Evolutionary conservation across 1,140 invertebrate genomes (phyloP), one percentile per base, ranked within the genome.

Genomic region (Marisa cornuarietis): DNA sequence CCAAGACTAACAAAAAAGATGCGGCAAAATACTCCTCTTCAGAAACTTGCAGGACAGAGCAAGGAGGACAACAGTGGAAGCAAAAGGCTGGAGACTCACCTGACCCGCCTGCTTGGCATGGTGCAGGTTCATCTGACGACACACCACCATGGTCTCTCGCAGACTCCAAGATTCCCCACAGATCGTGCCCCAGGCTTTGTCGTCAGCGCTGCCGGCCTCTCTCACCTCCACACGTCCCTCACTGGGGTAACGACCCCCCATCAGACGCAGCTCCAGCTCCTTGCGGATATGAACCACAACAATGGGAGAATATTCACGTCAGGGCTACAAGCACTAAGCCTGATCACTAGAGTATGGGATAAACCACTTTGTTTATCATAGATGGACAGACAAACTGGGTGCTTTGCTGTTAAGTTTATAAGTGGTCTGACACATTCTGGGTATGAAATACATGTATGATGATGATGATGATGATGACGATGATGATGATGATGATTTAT

Each of bases 81-180:
- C 26, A 58, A 49, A 54, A 22, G n/a, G 54, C 22, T 18, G 54
- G 72, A 14, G 49, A 79, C 78, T 83, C 71, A 89, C 88, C 79
- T 76, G 61, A 24, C 85, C 69, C 0, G 84, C 81, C 76, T 85
- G 83, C 31, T 85, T 83, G n/a, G 82, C 88, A 71, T 87, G 83
- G 11, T 84, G 84, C 26, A 83, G 22, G 10, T 82, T 82, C 22
- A 88, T 52, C 68, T 89, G 84, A 42, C 84, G 77, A 68, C 89
- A 90, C 0, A 81, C 85, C 9, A 89, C 89, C 76, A 85, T 86
- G 13, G 84, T 83, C 73, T 90, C 87, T 14, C 80, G 78, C 22
- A 89, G 71, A 52, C 81, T 85, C 89, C 89, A 90, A 31, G 84
- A 42, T 62, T 88, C 84, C 26, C 85, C 84, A 79, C 89, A 90